phyloP scores from a whole-genome alignment of 2,113 vertebrate species.

The Cricetomys ansorgei region DNA sequence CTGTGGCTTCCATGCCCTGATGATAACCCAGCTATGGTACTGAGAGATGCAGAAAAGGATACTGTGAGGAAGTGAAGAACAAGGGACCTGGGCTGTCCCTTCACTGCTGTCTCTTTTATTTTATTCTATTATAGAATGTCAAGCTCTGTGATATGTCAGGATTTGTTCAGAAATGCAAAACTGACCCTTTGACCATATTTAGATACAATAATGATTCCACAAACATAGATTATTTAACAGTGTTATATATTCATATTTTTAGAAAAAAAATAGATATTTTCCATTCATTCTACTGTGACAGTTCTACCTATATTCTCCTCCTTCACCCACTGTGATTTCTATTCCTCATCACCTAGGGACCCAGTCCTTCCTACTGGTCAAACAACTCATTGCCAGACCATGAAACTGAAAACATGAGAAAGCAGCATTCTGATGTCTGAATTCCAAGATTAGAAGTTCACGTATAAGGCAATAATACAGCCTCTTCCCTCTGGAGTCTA shows the following conservation, averaged over 20 bases:
- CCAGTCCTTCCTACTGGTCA: neutral
- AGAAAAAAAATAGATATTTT: neutral
- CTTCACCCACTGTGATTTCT: accelerated
- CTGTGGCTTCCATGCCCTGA: neutral
- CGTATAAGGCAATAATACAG: neutral
- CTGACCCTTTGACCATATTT: neutral
- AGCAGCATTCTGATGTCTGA: neutral
- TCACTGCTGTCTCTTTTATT: neutral
- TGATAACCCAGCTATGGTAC: neutral
- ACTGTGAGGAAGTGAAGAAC: accelerated
- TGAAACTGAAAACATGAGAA: neutral
- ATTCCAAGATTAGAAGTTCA: neutral
- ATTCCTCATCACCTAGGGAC: neutral
- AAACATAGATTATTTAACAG: neutral
- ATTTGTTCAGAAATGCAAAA: neutral
- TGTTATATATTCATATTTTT: neutral
- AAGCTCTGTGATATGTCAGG: neutral
- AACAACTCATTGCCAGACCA: neutral
- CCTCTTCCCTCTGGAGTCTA: neutral
- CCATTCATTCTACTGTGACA: neutral
- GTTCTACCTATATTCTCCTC: neutral
- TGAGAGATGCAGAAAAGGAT: neutral
- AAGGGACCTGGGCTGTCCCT: neutral
- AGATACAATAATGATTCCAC: neutral
- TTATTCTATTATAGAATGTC: slow-evolving; percentile 1